A percentile compares a stretch with the other conserved stretches of the same genome.
Conservation (phyloP, 1,140 invertebrate genomes). For the Caerostris darwini region DNA sequence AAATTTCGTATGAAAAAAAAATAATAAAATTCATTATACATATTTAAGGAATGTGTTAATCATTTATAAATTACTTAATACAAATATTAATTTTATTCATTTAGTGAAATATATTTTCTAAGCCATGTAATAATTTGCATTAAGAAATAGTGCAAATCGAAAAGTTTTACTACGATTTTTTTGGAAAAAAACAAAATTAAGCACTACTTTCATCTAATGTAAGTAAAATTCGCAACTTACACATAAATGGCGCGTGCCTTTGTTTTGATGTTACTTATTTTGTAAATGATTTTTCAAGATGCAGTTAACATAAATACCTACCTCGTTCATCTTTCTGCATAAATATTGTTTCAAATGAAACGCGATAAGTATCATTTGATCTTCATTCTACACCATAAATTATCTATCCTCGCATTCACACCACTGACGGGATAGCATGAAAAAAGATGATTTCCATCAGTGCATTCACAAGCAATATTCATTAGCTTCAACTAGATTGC, state of each 20-base stretch:
- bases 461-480: constrained; percentile 6
- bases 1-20: too few species aligned
- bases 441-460: constrained; percentile 34
- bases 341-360: neutral
- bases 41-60: too few species aligned
- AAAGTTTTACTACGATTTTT: too few species aligned
- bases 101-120: too few species aligned
- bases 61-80: too few species aligned
- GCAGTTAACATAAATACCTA: neutral
- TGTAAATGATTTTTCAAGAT: neutral
- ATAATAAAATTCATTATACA: too few species aligned
- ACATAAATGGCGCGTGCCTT: neutral
- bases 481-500: constrained; percentile 23
- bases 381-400: constrained; percentile 1
- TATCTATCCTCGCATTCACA: neutral
- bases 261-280: neutral
- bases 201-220: too few species aligned
- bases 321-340: neutral
- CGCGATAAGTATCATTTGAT: neutral
- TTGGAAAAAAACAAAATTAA: too few species aligned
- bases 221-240: neutral
- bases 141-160: too few species aligned
- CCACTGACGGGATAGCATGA: neutral
- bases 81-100: too few species aligned
- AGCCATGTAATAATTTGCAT: too few species aligned